A percentile compares a stretch with the other conserved stretches of the same genome.
These are phyloP conservation scores for Muscicapa adusta DNA, from an alignment of 2,113 vertebrate species.

Conservation along the genomic window DNA sequence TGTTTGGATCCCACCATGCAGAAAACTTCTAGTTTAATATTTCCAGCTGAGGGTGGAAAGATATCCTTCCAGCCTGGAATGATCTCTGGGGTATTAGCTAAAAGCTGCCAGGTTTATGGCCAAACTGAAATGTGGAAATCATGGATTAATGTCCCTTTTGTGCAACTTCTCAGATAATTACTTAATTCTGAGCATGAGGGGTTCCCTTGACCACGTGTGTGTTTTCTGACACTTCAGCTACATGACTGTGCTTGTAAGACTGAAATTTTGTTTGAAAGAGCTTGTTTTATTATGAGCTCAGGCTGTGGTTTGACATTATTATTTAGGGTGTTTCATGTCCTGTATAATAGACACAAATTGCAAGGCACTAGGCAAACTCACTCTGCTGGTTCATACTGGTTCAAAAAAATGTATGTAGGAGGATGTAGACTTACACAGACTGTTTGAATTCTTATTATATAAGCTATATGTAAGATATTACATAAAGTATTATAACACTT, in stretches of 20 bases:
- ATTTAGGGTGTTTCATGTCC: background rate
- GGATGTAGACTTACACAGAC: background rate
- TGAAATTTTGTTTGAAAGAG: background rate
- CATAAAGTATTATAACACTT: background rate
- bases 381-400: background rate
- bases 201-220: accelerated
- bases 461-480: background rate
- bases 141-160: background rate
- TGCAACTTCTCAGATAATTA: background rate
- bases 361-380: background rate
- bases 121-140: background rate
- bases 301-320: background rate
- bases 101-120: background rate
- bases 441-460: background rate
- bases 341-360: background rate
- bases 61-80: background rate
- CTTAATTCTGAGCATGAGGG: background rate
- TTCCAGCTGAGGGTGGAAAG: background rate
- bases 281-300: background rate
- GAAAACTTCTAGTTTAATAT: background rate
- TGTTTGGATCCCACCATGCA: background rate
- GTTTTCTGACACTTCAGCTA: background rate
- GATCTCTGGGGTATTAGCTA: background rate
- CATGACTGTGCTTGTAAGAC: background rate
- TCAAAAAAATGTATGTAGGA: background rate